phyloP scores from a whole-genome alignment of 2,888 invertebrate species.

The Drosophila macrospina region DNA sequence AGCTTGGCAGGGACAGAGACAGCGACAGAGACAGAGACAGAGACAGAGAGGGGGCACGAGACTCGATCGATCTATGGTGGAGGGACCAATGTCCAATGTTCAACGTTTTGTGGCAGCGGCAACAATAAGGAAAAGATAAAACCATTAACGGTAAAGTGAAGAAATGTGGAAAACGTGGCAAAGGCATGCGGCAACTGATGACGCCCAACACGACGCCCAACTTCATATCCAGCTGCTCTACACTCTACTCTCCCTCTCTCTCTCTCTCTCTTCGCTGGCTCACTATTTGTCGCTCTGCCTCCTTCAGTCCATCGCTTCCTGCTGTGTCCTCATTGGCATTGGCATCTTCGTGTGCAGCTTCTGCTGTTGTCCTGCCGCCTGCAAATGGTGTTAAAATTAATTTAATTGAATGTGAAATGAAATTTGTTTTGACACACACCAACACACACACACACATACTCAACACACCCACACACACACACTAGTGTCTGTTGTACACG shows the following conservation, averaged over 20 bases:
- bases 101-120: conserved; percentile 29
- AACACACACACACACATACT: conserved; percentile 23
- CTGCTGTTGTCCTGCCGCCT: conserved; percentile 55
- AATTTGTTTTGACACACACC: conserved; percentile 80
- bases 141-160: conserved; percentile 77
- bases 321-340: conserved; percentile 75
- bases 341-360: conserved; percentile 58
- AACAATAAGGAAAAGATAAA: conserved; percentile 71
- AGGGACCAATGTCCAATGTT: conserved; percentile 4
- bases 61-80: conserved; percentile 58
- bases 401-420: conserved; percentile 83
- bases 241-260: not conserved
- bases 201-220: conserved; percentile 19
- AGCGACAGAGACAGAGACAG: not conserved
- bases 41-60: not conserved
- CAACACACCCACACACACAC: conserved; percentile 26
- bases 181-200: conserved; percentile 72
- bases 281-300: not conserved
- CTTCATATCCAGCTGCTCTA: conserved; percentile 19
- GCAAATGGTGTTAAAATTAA: conserved; percentile 82
- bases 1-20: not conserved
- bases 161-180: conserved; percentile 79
- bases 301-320: conserved; percentile 41
- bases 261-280: too few species aligned
- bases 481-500: conserved; percentile 20